These are phyloP conservation scores for Chlorodrepanis virens DNA, from an alignment of 2,113 vertebrate species.

Conservation along the genomic window DNA sequence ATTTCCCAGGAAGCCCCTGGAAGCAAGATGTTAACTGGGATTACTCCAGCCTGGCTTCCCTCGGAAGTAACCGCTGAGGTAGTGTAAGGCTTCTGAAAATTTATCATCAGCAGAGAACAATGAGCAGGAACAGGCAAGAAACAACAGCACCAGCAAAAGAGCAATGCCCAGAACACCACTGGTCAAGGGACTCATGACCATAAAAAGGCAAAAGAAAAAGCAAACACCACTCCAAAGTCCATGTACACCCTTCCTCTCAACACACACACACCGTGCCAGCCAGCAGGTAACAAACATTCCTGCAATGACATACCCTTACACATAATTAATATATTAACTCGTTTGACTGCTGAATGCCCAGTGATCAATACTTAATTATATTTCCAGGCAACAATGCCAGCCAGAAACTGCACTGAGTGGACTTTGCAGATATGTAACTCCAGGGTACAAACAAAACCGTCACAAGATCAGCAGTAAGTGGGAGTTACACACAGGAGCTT, in stretches of 20 bases:
- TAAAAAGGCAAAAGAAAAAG: not conserved
- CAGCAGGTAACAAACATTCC: not conserved
- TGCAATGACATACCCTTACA: not conserved
- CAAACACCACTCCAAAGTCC: not conserved
- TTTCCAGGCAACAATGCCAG: not conserved
- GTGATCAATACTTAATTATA: constrained; percentile 38
- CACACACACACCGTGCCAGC: fast-evolving
- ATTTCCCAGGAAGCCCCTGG: not conserved
- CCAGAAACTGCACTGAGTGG: not conserved
- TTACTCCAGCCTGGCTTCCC: not conserved
- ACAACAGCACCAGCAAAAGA: not conserved
- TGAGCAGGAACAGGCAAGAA: not conserved
- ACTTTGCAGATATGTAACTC: not conserved
- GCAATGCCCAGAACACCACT: not conserved
- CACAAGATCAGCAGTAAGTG: not conserved
- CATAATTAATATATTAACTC: constrained; percentile 3
- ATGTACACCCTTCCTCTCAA: not conserved
- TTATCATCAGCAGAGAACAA: not conserved
- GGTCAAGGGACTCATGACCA: not conserved
- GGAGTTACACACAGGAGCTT: not conserved
- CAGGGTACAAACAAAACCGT: not conserved
- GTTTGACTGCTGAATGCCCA: not conserved
- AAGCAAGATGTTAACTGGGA: not conserved
- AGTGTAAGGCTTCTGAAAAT: not conserved
- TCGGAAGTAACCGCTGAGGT: not conserved